Evolutionary conservation across 2,797 vertebrate species (phyloP), one percentile per base, ranked within the genome.

Genomic region (Rhabdophis nuchalis): DNA sequence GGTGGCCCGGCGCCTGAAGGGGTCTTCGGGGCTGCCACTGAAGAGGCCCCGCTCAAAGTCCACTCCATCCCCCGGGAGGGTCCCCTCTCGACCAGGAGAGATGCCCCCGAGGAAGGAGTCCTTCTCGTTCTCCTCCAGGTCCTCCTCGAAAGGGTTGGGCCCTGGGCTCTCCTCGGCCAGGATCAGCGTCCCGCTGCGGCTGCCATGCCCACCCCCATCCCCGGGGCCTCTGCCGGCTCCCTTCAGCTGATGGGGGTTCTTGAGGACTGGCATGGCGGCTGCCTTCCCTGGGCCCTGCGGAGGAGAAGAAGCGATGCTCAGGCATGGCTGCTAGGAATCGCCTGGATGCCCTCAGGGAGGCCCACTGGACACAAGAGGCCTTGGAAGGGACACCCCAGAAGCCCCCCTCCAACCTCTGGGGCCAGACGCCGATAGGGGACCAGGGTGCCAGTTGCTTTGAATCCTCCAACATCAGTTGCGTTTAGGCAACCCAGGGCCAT

Each of bases 81-180:
- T 6, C 29, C 56, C 18, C 41, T 13, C 46, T 58, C 41, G 32
- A 11, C 27, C 11, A 0, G 41, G 54, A 60, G 77, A 29, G 52
- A 2, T 9, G 27, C 85, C 91, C 29, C 89, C 92, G 0, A 91
- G 68, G 50, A 93, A 91, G 9, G 91, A 85, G 61, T 94, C 95
- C 23, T 88, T 87, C 53, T 93, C 94, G 3, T 92, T 92, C 0
- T 89, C 89, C 32, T 97, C 97, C 0, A 92, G 87, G 61, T 95
- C 93, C 85, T 92, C 50, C 36, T 96, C 96, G 1, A 97, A 97
- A 72, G 97, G 97, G 86, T 97, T 93, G 0, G 86, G 46, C 1
- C 93, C 61, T 4, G 11, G 96, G 46, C 57, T 9, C 1, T 88
- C 93, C 18, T 77, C 41, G 1, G 18, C 86, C 72, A 93, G 52